phyloP scores from a whole-genome alignment of 2,113 vertebrate genomes.

The Pseudois nayaur region DNA sequence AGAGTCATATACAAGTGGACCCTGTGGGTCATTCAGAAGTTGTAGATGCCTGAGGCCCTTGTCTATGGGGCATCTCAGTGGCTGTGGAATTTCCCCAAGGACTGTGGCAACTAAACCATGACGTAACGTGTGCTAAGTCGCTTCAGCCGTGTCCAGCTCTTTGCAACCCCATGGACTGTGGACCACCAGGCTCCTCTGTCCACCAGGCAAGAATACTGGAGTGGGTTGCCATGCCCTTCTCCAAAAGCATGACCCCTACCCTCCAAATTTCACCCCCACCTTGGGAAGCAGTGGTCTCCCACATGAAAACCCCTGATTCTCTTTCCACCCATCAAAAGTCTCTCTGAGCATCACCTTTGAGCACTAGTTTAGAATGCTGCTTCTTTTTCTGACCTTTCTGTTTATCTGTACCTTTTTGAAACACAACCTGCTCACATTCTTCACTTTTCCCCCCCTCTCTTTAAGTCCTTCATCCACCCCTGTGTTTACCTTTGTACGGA shows the following conservation, averaged over 20 bases:
- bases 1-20: neutral
- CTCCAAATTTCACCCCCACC: too few relatives aligned
- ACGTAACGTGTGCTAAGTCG: accelerated
- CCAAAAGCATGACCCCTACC: neutral
- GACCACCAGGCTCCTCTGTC: neutral
- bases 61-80: accelerated
- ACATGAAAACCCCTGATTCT: accelerated
- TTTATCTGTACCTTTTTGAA: neutral
- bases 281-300: neutral
- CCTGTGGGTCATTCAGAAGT: neutral
- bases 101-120: neutral
- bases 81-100: too few relatives aligned
- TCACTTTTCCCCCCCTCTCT: accelerated
- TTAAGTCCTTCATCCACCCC: neutral
- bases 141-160: neutral
- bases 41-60: accelerated
- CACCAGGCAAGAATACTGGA: neutral
- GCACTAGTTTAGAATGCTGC: too few relatives aligned
- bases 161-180: neutral
- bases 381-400: accelerated
- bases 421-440: neutral
- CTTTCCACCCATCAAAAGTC: too few relatives aligned
- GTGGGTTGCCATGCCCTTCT: neutral
- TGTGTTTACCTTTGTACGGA: neutral
- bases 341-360: neutral